phyloP scores from a whole-genome alignment of 2,888 invertebrate species.

The Pocota personata region DNA sequence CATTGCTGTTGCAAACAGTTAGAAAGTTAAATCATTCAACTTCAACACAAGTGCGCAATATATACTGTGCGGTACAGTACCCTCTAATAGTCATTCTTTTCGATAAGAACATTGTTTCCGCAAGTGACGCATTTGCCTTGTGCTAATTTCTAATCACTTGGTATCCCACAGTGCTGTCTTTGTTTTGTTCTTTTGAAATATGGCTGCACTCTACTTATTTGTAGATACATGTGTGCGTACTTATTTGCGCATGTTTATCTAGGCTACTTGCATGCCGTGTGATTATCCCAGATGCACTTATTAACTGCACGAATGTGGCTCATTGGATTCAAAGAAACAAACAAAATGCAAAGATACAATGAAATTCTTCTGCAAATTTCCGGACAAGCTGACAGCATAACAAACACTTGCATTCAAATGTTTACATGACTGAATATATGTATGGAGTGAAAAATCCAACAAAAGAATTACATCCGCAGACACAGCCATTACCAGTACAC shows the following conservation, averaged over 20 bases:
- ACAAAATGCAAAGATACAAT: neutral
- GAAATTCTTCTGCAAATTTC: neutral
- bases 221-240: neutral
- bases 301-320: conserved; percentile 27
- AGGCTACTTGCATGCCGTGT: neutral
- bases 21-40: too few species aligned
- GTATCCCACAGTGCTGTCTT: neutral
- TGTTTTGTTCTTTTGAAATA: neutral
- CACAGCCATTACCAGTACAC: neutral
- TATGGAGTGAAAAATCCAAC: neutral
- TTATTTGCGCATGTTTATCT: neutral
- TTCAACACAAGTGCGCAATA: too few species aligned
- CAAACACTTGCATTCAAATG: neutral
- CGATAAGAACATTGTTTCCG: too few species aligned
- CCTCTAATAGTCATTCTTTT: too few species aligned
- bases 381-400: neutral
- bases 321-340: neutral
- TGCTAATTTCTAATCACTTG: conserved; percentile 6
- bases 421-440: neutral
- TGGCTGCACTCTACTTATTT: neutral
- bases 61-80: too few species aligned
- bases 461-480: neutral
- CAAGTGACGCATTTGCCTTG: neutral
- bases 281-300: conserved; percentile 5
- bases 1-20: too few species aligned